A percentile compares a stretch with the other conserved stretches of the same genome.
These are phyloP conservation scores for Boulengeromyrus knoepffleri DNA, from an alignment of 2,113 vertebrate genomes.

Conservation along the genomic window DNA sequence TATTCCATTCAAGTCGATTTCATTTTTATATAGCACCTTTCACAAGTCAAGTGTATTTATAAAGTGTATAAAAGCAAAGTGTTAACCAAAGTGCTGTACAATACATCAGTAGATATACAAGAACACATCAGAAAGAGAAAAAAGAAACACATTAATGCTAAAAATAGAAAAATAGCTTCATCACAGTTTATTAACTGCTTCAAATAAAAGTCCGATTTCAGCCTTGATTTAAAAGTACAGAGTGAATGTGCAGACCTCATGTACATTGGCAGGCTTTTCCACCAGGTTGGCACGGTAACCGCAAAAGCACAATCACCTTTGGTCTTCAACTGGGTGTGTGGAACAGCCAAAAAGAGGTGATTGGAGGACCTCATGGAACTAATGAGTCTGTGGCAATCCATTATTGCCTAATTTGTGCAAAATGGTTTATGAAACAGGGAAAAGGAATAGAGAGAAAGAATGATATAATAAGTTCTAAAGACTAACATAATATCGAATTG, in stretches of 20 bases:
- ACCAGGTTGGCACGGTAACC: neutral
- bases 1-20: neutral
- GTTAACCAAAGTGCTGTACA: neutral
- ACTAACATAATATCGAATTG: neutral
- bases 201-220: neutral
- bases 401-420: neutral
- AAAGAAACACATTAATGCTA: neutral
- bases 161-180: neutral
- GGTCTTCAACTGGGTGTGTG: neutral
- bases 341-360: neutral
- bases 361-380: neutral
- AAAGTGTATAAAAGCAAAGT: neutral
- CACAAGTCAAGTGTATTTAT: neutral
- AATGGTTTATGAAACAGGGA: neutral
- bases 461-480: neutral
- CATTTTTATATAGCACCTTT: neutral
- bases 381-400: neutral
- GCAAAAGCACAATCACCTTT: neutral
- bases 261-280: neutral
- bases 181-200: neutral
- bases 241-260: neutral
- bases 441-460: neutral
- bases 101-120: neutral
- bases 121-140: neutral
- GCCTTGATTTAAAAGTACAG: neutral